Evolutionary conservation across 1,140 invertebrate genomes (phyloP).

Genomic region (Centruroides sculpturatus): DNA sequence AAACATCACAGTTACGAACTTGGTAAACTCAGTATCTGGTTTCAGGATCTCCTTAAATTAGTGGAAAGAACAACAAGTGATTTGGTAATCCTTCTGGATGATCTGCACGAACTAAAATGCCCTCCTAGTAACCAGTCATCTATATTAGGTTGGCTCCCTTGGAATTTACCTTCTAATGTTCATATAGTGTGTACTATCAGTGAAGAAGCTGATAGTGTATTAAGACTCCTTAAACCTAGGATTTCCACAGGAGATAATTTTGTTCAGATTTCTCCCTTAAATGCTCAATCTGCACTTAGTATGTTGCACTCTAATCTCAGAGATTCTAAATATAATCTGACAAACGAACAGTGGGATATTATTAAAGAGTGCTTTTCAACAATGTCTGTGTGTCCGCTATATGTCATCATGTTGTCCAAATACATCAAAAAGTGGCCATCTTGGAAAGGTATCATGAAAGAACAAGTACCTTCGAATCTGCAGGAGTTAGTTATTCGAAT

Average conservation of each 20-base stretch:
- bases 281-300: slow-evolving; percentile 2
- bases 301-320: slow-evolving; percentile 14
- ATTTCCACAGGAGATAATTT: slow-evolving; percentile 12
- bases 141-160: slow-evolving; percentile 59
- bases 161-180: slow-evolving; percentile 55
- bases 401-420: slow-evolving; percentile 12
- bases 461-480: background rate
- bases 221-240: slow-evolving; percentile 13
- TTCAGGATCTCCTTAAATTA: slow-evolving; percentile 40
- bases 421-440: slow-evolving; percentile 6
- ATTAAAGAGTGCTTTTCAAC: slow-evolving; percentile 1
- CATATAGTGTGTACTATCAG: slow-evolving; percentile 44
- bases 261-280: slow-evolving; percentile 3
- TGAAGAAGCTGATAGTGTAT: slow-evolving; percentile 9
- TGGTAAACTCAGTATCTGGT: slow-evolving; percentile 67
- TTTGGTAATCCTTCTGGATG: slow-evolving; percentile 59
- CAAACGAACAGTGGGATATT: slow-evolving; percentile 5
- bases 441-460: background rate
- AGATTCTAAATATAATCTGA: slow-evolving; percentile 11
- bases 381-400: slow-evolving; percentile 6
- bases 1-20: slow-evolving; percentile 49
- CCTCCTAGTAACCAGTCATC: slow-evolving; percentile 50
- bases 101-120: slow-evolving; percentile 58
- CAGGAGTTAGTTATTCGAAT: slow-evolving; percentile 7
- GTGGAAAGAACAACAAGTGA: slow-evolving; percentile 26